These are phyloP conservation scores for Idris sp. DNA, from an alignment of 1,140 invertebrate genomes.

Conservation along the genomic window DNA sequence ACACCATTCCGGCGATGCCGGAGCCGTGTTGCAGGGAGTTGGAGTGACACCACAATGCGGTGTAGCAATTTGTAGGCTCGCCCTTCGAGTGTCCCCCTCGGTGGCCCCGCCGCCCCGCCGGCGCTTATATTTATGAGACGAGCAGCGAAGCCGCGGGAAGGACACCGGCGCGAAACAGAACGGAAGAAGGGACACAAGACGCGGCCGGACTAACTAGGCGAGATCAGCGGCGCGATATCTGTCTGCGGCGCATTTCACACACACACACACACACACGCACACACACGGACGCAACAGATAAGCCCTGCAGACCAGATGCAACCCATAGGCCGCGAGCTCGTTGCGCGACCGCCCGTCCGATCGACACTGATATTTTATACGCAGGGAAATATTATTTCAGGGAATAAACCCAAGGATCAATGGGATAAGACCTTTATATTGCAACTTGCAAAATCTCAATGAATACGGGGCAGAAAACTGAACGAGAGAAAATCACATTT, in stretches of 20 bases:
- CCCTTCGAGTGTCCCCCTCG: constrained; percentile 71
- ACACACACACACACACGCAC: constrained; percentile 24
- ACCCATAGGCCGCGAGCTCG: constrained; percentile 20
- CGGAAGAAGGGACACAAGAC: constrained; percentile 22
- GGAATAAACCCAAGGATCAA: no score
- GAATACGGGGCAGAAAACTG: no score
- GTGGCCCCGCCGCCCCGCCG: constrained; percentile 39
- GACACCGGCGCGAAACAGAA: constrained; percentile 51
- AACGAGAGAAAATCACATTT: no score
- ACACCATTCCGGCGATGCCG: constrained; percentile 79
- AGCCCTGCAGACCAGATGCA: no score
- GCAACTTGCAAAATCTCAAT: no score
- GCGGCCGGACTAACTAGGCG: constrained; percentile 71
- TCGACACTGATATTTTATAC: constrained; percentile 74
- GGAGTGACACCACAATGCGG: constrained; percentile 79
- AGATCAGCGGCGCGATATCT: constrained; percentile 72
- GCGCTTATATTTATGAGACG: constrained; percentile 58
- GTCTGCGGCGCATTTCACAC: constrained; percentile 64
- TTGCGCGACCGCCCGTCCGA: constrained; percentile 62
- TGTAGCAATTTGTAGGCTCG: constrained; percentile 79
- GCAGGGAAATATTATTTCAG: no score
- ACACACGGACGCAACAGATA: constrained; percentile 63
- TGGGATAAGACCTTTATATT: no score
- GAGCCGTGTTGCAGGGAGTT: constrained; percentile 75
- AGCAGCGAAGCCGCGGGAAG: constrained; percentile 39